Conservation (phyloP, 2,888 invertebrate genomes). For the Papilio gigon region DNA sequence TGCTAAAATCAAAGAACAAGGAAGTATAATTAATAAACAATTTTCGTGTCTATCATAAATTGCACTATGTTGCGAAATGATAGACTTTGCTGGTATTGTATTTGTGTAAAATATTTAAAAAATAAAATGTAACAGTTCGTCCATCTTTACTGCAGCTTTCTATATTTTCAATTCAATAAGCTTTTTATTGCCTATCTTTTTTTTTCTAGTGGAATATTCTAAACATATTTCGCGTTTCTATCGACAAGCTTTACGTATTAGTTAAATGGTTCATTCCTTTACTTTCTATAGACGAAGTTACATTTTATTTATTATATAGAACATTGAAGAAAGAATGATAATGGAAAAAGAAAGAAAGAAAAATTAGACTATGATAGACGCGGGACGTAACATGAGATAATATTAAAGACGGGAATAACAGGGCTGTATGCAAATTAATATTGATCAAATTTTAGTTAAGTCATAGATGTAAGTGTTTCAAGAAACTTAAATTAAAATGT, state of each 20-base stretch:
- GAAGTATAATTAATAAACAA: not conserved
- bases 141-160: not conserved
- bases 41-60: not conserved
- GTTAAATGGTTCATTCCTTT: no score
- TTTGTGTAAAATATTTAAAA: not conserved
- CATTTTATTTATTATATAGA: not conserved
- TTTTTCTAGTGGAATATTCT: not conserved
- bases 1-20: not conserved
- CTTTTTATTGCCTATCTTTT: not conserved
- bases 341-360: no score
- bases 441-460: conserved; percentile 4
- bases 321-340: no score
- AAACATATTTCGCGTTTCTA: not conserved
- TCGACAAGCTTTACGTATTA: not conserved
- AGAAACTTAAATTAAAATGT: conserved; percentile 33
- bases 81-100: not conserved
- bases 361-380: no score
- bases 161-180: not conserved
- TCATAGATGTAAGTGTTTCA: conserved; percentile 1
- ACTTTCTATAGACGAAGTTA: not conserved
- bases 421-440: not conserved
- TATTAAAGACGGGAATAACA: conserved; percentile 22
- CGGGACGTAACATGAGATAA: conserved; percentile 11
- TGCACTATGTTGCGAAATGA: no score
- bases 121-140: conserved; percentile 1